Base-by-base conservation (phyloP, 2,797 vertebrate genomes). In the Cryptoblepharus egeriae region DNA sequence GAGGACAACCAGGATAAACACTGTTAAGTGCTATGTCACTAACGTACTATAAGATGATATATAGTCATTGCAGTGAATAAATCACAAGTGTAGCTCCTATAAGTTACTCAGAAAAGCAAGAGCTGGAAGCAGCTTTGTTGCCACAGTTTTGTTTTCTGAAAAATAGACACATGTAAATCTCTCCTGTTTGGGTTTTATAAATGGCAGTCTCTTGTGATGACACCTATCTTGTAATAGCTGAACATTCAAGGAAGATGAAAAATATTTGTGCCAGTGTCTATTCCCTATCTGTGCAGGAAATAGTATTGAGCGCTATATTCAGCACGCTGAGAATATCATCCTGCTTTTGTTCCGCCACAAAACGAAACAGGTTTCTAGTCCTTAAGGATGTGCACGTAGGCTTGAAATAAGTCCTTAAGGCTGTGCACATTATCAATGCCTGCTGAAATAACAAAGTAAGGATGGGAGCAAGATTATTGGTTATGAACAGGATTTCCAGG, bases 1-100 rank as follows among this genome's bases (percentile, higher is more conserved):
- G 49, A 67, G 24, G 63, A 81, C 7, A 26, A 57, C 26, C 28
- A 8, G 64, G 32, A 81, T 65, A 81, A 81, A 75, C 70, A 52
- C 20, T 72, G 45, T n/a, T 28, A 52, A 49, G 45, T 30, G 49
- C 45, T 55, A 52, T n/a, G 45, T 52, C 28, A 3, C 45, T n/a
- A n/a, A 52, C 52, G 24, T 55, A 24, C 72, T 24, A 26, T 58
- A 16, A 74, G 30, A 37, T 45, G 20, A 24, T 49, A 45, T 76
- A 63, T 24, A 45, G 24, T 16, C 30, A 16, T 49, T 20, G 12
- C 35, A 37, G 57, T 42, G 6, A 63, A 65, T 45, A 65, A 61
- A 75, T 60, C 20, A 9, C 42, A 52, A 57, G 35, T 39, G n/a
- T 24, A 35, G 30, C 20, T 77, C 22, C 63, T 67, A 22, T 12